phyloP scores from a whole-genome alignment of 2,888 invertebrate species.

The Diplazon laetatorius region DNA sequence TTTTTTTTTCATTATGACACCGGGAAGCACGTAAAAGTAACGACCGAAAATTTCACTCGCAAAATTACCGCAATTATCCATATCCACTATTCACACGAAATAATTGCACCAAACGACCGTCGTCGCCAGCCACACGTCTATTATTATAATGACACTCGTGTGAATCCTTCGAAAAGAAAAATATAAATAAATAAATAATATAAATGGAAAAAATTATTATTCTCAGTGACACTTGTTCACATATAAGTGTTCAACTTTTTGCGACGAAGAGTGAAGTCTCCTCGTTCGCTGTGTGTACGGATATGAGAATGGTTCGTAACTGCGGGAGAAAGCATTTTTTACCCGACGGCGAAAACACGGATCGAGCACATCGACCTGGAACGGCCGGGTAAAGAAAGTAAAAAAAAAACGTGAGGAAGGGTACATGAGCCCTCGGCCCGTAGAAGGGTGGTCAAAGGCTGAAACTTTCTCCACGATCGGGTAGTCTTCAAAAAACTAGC shows the following conservation, averaged over 20 bases:
- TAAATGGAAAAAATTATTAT: not conserved
- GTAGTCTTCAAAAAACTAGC: conserved; percentile 72
- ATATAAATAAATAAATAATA: not conserved
- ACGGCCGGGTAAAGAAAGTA: conserved; percentile 55
- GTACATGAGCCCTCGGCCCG: too few relatives aligned
- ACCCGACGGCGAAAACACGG: conserved; percentile 69
- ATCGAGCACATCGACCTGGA: conserved; percentile 52
- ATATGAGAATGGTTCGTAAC: conserved; percentile 44
- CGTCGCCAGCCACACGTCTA: not conserved
- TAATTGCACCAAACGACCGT: conserved; percentile 4
- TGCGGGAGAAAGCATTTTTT: conserved; percentile 71
- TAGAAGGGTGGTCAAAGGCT: conserved; percentile 65
- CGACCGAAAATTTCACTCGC: conserved; percentile 28
- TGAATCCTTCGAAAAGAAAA: not conserved
- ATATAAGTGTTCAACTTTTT: conserved; percentile 43
- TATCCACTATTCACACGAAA: conserved; percentile 25
- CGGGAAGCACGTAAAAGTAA: not conserved
- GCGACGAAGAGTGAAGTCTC: conserved; percentile 38
- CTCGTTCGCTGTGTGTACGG: conserved; percentile 23
- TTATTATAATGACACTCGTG: not conserved
- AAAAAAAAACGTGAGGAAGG: conserved; percentile 55
- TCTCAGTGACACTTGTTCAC: not conserved
- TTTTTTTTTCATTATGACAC: too few relatives aligned
- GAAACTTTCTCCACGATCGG: conserved; percentile 62
- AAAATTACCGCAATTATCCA: conserved; percentile 21